Conservation (phyloP, 2,888 invertebrate genomes). For the Epinotia demarniana region DNA sequence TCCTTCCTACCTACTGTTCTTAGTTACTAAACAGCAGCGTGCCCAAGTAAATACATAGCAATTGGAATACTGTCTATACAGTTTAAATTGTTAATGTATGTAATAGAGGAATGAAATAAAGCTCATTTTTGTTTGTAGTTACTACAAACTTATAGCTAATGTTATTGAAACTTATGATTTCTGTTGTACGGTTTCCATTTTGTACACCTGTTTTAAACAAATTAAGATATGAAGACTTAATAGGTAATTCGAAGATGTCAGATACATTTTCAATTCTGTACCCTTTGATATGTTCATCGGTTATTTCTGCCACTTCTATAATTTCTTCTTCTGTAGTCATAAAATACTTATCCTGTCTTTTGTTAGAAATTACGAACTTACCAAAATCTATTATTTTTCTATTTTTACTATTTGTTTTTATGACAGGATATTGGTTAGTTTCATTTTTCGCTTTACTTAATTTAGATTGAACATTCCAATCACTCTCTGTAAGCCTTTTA, state of each 20-base stretch:
- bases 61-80: no score
- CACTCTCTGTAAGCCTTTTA: conserved; percentile 16
- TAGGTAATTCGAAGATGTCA: conserved; percentile 35
- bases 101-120: not conserved
- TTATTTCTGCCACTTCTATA: conserved; percentile 38
- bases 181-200: conserved; percentile 4
- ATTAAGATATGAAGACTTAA: conserved; percentile 39
- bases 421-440: not conserved
- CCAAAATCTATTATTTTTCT: not conserved
- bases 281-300: conserved; percentile 29
- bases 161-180: not conserved
- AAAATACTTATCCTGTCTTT: conserved; percentile 39
- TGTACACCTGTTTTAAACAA: conserved; percentile 34
- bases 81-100: not conserved
- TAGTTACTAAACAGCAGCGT: no score
- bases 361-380: conserved; percentile 17
- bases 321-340: conserved; percentile 37
- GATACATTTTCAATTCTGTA: conserved; percentile 41
- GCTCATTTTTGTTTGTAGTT: not conserved
- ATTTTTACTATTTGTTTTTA: not conserved
- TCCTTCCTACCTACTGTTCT: no score
- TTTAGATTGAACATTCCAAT: not conserved
- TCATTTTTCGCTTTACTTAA: not conserved
- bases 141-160: not conserved
- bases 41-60: no score